Evolutionary conservation across 64 coral and sea anemone species (phyloP).

Genomic region (Dendronephthya gigantea): DNA sequence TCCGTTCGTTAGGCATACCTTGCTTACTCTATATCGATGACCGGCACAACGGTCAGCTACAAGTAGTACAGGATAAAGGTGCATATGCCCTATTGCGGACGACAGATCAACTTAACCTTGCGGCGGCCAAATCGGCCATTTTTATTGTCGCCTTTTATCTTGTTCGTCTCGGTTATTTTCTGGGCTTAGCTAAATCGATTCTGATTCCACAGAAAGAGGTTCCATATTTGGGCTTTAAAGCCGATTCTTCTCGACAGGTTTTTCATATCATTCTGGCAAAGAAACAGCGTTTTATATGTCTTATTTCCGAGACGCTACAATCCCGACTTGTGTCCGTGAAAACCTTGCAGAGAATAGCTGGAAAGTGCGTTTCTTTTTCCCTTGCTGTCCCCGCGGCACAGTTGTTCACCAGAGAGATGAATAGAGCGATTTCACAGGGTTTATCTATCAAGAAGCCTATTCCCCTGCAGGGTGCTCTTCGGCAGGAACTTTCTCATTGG

Average conservation of each 20-base stretch:
- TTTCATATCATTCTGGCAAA: conserved; percentile 11
- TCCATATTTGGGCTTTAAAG: conserved; percentile 23
- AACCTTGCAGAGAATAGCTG: neutral
- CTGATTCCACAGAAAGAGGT: neutral
- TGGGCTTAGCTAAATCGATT: neutral
- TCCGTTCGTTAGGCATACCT: neutral
- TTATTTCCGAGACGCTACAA: neutral
- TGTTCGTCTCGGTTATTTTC: neutral
- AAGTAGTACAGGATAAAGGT: neutral
- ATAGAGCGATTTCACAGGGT: neutral
- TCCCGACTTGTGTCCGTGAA: neutral
- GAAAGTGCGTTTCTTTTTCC: neutral
- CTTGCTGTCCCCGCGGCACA: neutral
- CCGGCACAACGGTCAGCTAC: neutral
- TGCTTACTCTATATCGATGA: too few relatives aligned
- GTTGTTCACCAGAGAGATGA: neutral
- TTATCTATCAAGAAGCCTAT: neutral
- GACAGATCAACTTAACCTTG: neutral
- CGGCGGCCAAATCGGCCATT: neutral
- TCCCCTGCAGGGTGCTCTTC: neutral
- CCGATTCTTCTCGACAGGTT: conserved; percentile 10
- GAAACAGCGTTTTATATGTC: neutral
- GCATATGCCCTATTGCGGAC: neutral
- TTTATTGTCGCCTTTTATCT: conserved; percentile 24
- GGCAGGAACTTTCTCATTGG: neutral